Percentiles rank a stretch among this genome's conserved stretches.
Conservation (phyloP, 2,113 vertebrate species). For the Ia io region DNA sequence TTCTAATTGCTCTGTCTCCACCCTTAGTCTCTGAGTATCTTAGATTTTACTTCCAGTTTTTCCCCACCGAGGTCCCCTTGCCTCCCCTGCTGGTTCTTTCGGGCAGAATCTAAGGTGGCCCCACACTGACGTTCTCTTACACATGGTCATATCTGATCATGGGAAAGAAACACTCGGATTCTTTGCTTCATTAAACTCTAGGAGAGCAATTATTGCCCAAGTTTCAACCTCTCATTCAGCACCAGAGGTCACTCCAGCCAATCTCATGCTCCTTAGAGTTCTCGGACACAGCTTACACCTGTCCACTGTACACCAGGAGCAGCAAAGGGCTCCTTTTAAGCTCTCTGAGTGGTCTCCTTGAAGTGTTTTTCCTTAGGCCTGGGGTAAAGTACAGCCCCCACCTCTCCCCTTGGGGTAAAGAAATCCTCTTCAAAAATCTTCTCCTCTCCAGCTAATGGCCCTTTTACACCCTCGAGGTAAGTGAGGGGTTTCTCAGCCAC, state of each 20-base stretch:
- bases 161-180: neutral
- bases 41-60: neutral
- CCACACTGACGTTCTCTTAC: neutral
- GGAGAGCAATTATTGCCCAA: neutral
- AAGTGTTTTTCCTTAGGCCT: neutral
- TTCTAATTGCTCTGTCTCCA: neutral
- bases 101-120: neutral
- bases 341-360: neutral
- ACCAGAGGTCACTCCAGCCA: neutral
- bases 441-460: neutral
- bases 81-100: neutral
- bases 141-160: neutral
- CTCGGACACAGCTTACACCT: neutral
- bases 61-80: neutral
- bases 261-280: neutral
- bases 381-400: neutral
- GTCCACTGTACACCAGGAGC: neutral
- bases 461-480: neutral
- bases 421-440: conserved; percentile 4
- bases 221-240: neutral
- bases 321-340: neutral
- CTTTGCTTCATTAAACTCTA: neutral
- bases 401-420: neutral
- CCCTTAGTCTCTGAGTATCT: neutral
- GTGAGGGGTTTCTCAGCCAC: neutral